Evolutionary conservation across 1,140 invertebrate species (phyloP).

Genomic region (Drosophila eugracilis): DNA sequence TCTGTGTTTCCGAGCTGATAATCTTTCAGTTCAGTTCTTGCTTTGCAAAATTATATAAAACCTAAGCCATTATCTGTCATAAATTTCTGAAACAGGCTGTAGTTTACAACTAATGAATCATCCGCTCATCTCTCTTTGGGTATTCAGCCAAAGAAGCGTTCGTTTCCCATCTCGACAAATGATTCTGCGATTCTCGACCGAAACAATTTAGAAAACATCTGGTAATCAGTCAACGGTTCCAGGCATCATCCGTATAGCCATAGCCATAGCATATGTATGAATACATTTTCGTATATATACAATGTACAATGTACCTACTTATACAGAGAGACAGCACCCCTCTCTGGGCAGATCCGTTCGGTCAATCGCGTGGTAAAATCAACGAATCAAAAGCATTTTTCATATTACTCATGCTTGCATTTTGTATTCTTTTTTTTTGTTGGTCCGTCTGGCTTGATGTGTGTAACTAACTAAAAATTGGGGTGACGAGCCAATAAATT

Average conservation of each 20-base stretch:
- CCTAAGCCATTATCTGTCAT: too few species aligned
- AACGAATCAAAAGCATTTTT: constrained; percentile 52
- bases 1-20: too few species aligned
- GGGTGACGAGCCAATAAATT: constrained; percentile 72
- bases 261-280: constrained; percentile 3
- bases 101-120: constrained; percentile 11
- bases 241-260: constrained; percentile 11
- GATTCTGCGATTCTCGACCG: constrained; percentile 22
- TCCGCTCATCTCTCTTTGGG: not conserved
- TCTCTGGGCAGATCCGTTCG: constrained; percentile 27
- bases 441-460: constrained; percentile 31
- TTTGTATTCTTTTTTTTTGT: constrained; percentile 29
- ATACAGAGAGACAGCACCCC: constrained; percentile 37
- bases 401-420: constrained; percentile 51
- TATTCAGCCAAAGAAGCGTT: constrained; percentile 13
- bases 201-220: constrained; percentile 73
- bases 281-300: constrained; percentile 22
- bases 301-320: constrained; percentile 14
- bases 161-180: constrained; percentile 23
- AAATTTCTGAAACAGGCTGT: not conserved
- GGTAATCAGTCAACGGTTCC: constrained; percentile 63
- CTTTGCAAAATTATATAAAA: too few species aligned
- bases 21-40: not conserved
- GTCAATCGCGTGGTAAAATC: constrained; percentile 57
- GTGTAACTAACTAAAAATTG: constrained; percentile 71